Evolutionary conservation across 2,113 vertebrate species (phyloP), one percentile per base, ranked within the genome.

Genomic region (Plestiodon gilberti): DNA sequence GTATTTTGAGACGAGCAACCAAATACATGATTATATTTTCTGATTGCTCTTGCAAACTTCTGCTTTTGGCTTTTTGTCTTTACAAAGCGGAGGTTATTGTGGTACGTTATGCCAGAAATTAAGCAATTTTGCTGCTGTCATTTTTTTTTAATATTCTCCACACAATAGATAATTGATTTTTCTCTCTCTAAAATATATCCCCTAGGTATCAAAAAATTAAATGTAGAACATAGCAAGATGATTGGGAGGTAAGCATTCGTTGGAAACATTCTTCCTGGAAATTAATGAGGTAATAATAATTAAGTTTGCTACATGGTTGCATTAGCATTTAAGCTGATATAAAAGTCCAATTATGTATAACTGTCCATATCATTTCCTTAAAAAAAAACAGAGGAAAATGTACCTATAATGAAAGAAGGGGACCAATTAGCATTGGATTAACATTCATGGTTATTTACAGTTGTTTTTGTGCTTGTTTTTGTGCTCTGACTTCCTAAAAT

Each of bases 371-470:
- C 86, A 88, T 96, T 96, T 96, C 90, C 89, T 95, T 95, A 95
- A 94, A 43, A 90, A 84, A 15, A 17, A 88, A 93, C 95, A 95
- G 92, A 95, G 92, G 93, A 97, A 97, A 98, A 97, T 97, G 96
- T 96, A 97, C 96, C 97, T 96, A 96, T 97, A 98, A 96, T 97
- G 97, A 97, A 97, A 98, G 97, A 98, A 97, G 97, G 43, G 96
- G 97, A 97, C 98, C 98, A 99, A 99, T 99, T 99, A 99, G 98
- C 96, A 97, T 97, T 98, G 98, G 98, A 99, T 99, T 99, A 98
- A 98, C 98, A 99, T 99, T 98, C 98, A 98, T 98, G 98, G 97
- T 98, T 99, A 99, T 99, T 99, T 99, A 99, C 98, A 98, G 98
- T 99, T 98, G 98, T 98, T 98, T 99, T 99, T 99, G 98, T 98